Base-by-base conservation (phyloP, 1,140 invertebrate genomes). In the Eupristina koningsbergeri region DNA sequence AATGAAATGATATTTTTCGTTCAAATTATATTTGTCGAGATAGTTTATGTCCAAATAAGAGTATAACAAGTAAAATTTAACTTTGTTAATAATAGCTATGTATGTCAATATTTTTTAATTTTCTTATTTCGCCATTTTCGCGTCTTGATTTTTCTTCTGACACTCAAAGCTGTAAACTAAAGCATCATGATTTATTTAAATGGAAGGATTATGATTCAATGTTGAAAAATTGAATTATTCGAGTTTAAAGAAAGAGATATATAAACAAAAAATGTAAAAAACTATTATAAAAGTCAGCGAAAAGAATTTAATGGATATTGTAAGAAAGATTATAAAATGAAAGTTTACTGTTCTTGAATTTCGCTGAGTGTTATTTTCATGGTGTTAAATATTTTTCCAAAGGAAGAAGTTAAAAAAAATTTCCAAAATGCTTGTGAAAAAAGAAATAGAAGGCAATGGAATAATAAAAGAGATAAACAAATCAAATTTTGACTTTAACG, bases 371-470 rank as follows among this genome's bases (percentile, higher is more conserved):
- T 64, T 84, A 84, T 84, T 84, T 84, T 84, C 82, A 84, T 84
- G 76, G 67, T 79, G 67, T 84, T 74, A 74, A 84, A 84, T 80
- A 84, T 80, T 80, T 84, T 80, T 84, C 76, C 82, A 84, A 83
- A 61, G 50, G 73, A 83, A 73, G 69, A 64, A 61, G 31, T 80
- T 84, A 67, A 36, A 71, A 64, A 53, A n/a, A 78, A 64, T 47
- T 83, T 78, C n/a, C 36, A 78, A 64, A 34, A 83, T 53, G 63
- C 63, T 83, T 83, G 74, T 77, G 80, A 77, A 83, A 53, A 77
- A 61, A 58, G 22, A 78, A 31, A 47, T 69, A 41, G 71, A 47
- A 45, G 53, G 69, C n/a, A 67, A 76, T 50, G n/a, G 63, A 71
- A 78, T 69, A 71, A 83, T 77, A 71, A 78, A 83, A 79, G 67